A percentile compares a stretch with the other conserved stretches of the same genome.
phyloP scores from a whole-genome alignment of 2,113 vertebrate species.

The Tetrax tetrax region DNA sequence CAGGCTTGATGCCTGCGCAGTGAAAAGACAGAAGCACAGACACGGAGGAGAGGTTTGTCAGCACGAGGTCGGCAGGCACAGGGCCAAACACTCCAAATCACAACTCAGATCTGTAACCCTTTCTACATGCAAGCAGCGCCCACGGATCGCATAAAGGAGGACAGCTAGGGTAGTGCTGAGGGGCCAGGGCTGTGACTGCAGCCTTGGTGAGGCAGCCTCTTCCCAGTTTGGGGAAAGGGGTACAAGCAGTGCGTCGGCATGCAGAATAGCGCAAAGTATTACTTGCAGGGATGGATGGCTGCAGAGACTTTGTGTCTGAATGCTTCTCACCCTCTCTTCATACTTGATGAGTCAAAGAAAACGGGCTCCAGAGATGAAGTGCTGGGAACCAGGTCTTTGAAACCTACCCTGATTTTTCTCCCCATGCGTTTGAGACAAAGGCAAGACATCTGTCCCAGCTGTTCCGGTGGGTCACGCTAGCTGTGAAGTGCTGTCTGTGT shows the following conservation, averaged over 20 bases:
- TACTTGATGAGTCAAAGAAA: neutral
- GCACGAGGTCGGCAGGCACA: constrained; percentile 26
- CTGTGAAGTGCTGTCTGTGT: neutral
- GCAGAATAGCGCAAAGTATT: neutral
- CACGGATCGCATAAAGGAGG: rapidly evolving
- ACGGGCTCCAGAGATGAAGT: neutral
- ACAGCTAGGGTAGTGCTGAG: neutral
- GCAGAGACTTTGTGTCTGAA: neutral
- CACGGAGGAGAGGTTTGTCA: constrained; percentile 20
- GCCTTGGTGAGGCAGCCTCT: neutral
- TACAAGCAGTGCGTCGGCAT: neutral
- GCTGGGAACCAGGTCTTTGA: neutral
- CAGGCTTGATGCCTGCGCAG: constrained; percentile 6
- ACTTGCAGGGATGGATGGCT: neutral
- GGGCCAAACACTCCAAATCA: constrained; percentile 32
- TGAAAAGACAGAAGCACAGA: constrained; percentile 1
- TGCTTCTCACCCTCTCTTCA: neutral
- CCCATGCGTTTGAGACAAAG: neutral
- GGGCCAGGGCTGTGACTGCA: rapidly evolving
- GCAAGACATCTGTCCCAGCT: neutral
- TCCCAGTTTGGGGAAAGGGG: neutral
- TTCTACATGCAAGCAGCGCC: neutral
- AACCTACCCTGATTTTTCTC: neutral
- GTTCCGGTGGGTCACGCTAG: neutral
- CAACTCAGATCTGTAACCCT: neutral